These are phyloP conservation scores for Mesochorus sp. DNA, from an alignment of 2,888 invertebrate genomes.

Conservation along the genomic window DNA sequence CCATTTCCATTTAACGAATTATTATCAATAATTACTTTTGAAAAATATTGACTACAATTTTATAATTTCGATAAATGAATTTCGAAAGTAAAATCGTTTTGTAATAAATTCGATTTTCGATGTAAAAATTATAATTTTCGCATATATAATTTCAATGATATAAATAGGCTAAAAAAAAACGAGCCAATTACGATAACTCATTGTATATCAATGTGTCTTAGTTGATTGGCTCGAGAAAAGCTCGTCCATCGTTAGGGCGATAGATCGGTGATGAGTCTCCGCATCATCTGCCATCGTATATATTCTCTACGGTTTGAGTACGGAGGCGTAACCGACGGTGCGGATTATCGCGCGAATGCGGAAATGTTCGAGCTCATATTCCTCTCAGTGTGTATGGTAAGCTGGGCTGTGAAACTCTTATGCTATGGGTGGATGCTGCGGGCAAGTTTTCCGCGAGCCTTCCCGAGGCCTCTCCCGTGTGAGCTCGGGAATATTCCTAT, in stretches of 20 bases:
- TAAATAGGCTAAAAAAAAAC: background rate
- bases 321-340: conserved; percentile 59
- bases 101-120: too few species aligned
- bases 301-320: conserved; percentile 44
- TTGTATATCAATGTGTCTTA: background rate
- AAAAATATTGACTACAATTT: too few species aligned
- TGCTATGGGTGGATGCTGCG: conserved; percentile 33
- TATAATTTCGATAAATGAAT: too few species aligned
- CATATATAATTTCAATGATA: background rate
- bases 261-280: conserved; percentile 13
- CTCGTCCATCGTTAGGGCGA: conserved; percentile 2
- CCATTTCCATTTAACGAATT: too few species aligned
- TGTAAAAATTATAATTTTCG: too few species aligned
- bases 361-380: conserved; percentile 53
- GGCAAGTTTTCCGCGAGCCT: conserved; percentile 26
- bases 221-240: conserved; percentile 22
- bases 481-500: conserved; percentile 18
- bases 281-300: conserved; percentile 30
- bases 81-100: too few species aligned
- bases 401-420: conserved; percentile 43
- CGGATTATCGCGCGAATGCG: conserved; percentile 61
- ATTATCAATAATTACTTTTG: too few species aligned
- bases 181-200: background rate
- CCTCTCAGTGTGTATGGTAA: conserved; percentile 40
- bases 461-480: conserved; percentile 39